Conservation (phyloP, 2,113 vertebrate genomes). For the Bubo scandiacus region DNA sequence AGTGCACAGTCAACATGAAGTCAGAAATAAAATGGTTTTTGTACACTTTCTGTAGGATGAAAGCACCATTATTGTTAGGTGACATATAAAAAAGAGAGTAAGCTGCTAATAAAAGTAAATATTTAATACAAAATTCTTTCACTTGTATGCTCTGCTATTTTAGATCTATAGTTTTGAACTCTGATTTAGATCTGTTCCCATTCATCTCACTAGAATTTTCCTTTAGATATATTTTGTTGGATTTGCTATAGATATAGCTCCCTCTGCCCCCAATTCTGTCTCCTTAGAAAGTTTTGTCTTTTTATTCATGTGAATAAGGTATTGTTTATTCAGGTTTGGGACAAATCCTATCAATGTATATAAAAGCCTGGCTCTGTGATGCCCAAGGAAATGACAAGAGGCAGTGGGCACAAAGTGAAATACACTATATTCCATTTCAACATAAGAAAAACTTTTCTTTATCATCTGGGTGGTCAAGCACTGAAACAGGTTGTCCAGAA, state of each 20-base stretch:
- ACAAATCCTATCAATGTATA: not conserved
- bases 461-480: not conserved
- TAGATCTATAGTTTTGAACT: conserved; percentile 39
- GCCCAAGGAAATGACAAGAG: not conserved
- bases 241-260: not conserved
- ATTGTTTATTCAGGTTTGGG: not conserved
- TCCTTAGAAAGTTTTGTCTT: not conserved
- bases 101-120: not conserved
- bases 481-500: not conserved
- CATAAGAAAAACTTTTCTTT: not conserved
- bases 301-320: not conserved
- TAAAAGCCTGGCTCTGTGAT: not conserved
- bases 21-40: not conserved
- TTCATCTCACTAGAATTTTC: conserved; percentile 2
- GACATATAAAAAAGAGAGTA: not conserved
- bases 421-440: not conserved
- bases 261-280: not conserved
- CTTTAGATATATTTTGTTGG: conserved; percentile 53
- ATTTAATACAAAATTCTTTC: not conserved
- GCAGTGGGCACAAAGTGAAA: not conserved
- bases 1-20: not conserved
- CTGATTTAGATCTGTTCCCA: not conserved
- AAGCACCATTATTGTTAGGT: not conserved
- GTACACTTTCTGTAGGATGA: not conserved
- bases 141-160: not conserved